phyloP scores from a whole-genome alignment of 2,113 vertebrate species.

The Epinephelus fuscoguttatus region DNA sequence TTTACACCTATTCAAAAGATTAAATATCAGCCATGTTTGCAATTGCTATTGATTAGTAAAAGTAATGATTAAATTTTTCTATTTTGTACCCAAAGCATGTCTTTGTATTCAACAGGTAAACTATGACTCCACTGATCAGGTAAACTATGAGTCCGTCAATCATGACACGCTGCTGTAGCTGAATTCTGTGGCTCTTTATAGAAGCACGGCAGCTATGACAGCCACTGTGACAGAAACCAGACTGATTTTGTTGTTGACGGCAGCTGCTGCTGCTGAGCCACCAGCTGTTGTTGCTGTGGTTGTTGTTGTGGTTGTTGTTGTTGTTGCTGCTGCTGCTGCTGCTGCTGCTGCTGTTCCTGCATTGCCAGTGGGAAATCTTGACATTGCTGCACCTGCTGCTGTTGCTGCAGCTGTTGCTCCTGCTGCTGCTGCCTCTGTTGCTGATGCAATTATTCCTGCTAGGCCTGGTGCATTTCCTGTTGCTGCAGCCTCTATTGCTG shows the following conservation, averaged over 20 bases:
- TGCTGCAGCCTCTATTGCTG: neutral
- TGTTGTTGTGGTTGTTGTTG: neutral
- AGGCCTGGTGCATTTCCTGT: neutral
- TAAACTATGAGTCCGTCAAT: too few relatives aligned
- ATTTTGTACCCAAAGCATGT: neutral
- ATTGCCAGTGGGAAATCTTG: too few relatives aligned
- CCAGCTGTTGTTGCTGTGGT: neutral
- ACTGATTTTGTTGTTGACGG: conserved; percentile 19
- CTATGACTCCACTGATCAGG: neutral
- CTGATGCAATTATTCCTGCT: neutral
- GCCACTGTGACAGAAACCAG: conserved; percentile 14
- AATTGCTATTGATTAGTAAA: neutral
- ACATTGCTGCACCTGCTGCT: neutral
- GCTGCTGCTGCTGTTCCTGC: neutral
- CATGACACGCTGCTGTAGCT: neutral
- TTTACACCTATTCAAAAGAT: conserved; percentile 5
- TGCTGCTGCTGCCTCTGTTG: neutral
- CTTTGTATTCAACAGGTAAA: neutral
- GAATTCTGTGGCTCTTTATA: neutral
- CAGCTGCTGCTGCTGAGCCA: neutral
- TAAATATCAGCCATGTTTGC: neutral
- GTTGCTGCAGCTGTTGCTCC: neutral
- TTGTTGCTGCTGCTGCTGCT: too few relatives aligned
- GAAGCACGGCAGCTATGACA: neutral
- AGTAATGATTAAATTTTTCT: neutral